These are phyloP conservation scores for Heliconius himera DNA, from an alignment of 1,140 invertebrate genomes.

Conservation along the genomic window DNA sequence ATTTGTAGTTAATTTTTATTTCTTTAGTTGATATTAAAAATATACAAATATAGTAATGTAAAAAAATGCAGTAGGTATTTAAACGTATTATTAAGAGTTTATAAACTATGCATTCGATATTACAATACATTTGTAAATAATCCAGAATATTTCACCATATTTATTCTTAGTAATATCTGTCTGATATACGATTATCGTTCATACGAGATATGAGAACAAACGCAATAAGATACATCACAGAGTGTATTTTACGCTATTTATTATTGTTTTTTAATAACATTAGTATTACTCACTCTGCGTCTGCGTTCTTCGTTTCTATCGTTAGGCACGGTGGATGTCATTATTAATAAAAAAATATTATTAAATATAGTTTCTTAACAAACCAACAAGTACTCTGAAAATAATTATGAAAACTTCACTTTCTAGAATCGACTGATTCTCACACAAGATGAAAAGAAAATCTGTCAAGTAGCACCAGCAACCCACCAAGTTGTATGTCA, in stretches of 20 bases:
- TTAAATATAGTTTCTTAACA: background rate
- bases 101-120: too few relatives aligned
- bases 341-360: constrained; percentile 31
- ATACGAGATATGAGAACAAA: constrained; percentile 30
- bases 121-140: too few relatives aligned
- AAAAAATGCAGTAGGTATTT: too few relatives aligned
- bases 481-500: constrained; percentile 1
- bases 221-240: constrained; percentile 36
- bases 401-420: constrained; percentile 2
- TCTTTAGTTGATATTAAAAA: too few relatives aligned
- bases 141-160: background rate
- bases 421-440: constrained; percentile 19
- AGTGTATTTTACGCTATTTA: constrained; percentile 27
- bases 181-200: constrained; percentile 19
- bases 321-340: constrained; percentile 66
- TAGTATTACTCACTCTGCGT: constrained; percentile 60
- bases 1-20: too few relatives aligned
- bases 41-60: too few relatives aligned
- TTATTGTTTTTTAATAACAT: constrained; percentile 31
- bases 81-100: too few relatives aligned
- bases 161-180: background rate
- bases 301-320: constrained; percentile 71
- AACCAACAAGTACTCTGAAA: constrained; percentile 7
- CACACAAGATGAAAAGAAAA: constrained; percentile 16
- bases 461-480: background rate